Evolutionary conservation across 2,888 invertebrate genomes (phyloP).

Genomic region (Pasiphila rectangulata): DNA sequence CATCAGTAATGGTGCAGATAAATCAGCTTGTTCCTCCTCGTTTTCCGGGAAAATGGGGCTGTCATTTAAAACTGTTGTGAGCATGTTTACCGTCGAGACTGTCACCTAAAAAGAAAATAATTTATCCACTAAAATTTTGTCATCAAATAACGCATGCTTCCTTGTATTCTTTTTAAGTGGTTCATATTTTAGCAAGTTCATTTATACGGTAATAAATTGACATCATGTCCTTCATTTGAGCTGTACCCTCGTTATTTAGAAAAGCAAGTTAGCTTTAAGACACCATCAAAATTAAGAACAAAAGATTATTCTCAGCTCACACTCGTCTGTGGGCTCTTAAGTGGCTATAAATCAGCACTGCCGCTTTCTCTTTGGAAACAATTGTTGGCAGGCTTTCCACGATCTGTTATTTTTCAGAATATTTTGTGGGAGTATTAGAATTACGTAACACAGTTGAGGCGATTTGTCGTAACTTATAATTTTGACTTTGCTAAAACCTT

Average conservation of each 20-base stretch:
- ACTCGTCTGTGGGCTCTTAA: conserved; percentile 43
- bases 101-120: conserved; percentile 79
- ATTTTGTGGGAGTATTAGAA: no score
- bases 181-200: conserved; percentile 14
- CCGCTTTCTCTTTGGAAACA: conserved; percentile 28
- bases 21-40: conserved; percentile 84
- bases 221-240: conserved; percentile 30
- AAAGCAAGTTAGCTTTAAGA: conserved; percentile 30
- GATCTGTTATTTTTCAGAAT: conserved; percentile 37
- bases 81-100: conserved; percentile 94
- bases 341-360: conserved; percentile 47
- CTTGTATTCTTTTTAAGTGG: conserved; percentile 7
- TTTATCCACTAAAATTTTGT: conserved; percentile 11
- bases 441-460: no score
- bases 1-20: conserved; percentile 87
- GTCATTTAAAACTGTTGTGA: conserved; percentile 92
- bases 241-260: conserved; percentile 16
- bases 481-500: conserved; percentile 8
- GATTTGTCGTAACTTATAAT: no score
- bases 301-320: conserved; percentile 41
- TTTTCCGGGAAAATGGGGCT: conserved; percentile 92
- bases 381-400: conserved; percentile 30
- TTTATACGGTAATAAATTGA: conserved; percentile 6
- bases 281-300: conserved; percentile 42
- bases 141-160: conserved; percentile 19